Evolutionary conservation across 2,888 invertebrate genomes (phyloP).

Genomic region (Thelaira solivaga): DNA sequence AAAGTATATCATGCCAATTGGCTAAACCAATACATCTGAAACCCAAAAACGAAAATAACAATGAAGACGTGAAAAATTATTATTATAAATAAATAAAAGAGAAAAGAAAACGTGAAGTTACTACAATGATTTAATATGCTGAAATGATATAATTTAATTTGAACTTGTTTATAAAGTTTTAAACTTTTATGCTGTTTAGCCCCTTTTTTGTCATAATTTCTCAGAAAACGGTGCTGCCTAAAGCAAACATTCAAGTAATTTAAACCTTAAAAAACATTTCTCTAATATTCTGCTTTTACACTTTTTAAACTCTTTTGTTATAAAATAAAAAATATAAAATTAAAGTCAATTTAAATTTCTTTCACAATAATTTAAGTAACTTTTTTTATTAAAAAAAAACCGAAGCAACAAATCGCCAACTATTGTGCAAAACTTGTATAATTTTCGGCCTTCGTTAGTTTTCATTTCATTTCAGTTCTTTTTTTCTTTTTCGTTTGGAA

Average conservation of each 20-base stretch:
- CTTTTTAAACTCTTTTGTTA: not conserved
- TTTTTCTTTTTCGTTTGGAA: not conserved
- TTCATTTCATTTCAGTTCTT: conserved; percentile 19
- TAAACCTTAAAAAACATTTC: conserved; percentile 24
- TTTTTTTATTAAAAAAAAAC: conserved; percentile 24
- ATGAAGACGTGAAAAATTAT: too few species aligned
- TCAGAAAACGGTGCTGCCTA: not conserved
- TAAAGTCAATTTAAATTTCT: conserved; percentile 11
- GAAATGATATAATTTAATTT: too few species aligned
- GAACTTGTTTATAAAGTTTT: too few species aligned
- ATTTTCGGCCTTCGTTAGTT: conserved; percentile 44
- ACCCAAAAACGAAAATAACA: too few species aligned
- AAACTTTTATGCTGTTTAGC: too few species aligned
- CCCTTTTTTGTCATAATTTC: conserved; percentile 13
- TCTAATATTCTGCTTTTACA: conserved; percentile 18
- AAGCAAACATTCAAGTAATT: conserved; percentile 33
- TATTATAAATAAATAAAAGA: too few species aligned
- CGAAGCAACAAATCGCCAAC: conserved; percentile 12
- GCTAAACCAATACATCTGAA: too few species aligned
- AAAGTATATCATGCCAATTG: too few species aligned
- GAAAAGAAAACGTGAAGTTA: too few species aligned
- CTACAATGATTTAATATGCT: too few species aligned
- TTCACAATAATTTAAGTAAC: conserved; percentile 47
- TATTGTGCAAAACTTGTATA: conserved; percentile 38
- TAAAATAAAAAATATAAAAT: not conserved